phyloP scores from a whole-genome alignment of 2,888 invertebrate genomes.

The Kuschelorhynchus macadamiae region DNA sequence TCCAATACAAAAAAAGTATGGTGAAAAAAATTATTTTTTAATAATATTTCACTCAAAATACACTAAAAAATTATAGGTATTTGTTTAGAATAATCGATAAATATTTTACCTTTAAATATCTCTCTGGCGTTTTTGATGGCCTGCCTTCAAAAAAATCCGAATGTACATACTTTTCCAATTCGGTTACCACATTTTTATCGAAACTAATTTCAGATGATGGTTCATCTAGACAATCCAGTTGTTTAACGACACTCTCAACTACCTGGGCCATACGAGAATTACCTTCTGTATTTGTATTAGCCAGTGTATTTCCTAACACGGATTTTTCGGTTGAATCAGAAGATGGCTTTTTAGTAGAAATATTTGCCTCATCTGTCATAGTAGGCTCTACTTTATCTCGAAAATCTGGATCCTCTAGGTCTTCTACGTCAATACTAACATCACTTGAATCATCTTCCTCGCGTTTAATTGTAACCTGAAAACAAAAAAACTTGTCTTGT shows the following conservation, averaged over 20 bases:
- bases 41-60: too few species aligned
- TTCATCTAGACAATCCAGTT: constrained; percentile 65
- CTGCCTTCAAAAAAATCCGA: constrained; percentile 73
- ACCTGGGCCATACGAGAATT: constrained; percentile 56
- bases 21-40: too few species aligned
- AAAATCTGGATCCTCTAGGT: constrained; percentile 65
- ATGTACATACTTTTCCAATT: constrained; percentile 72
- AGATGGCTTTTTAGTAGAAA: not conserved
- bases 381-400: not conserved
- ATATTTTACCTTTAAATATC: constrained; percentile 72
- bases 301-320: too few species aligned
- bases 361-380: not conserved
- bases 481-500: constrained; percentile 28
- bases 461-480: constrained; percentile 65
- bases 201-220: constrained; percentile 69
- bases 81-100: too few species aligned
- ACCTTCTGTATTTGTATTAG: constrained; percentile 21
- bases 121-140: constrained; percentile 71
- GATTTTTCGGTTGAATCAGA: not conserved
- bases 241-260: constrained; percentile 55
- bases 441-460: constrained; percentile 66
- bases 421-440: constrained; percentile 75
- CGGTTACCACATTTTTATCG: constrained; percentile 66
- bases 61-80: too few species aligned
- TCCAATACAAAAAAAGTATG: not conserved